Conservation (phyloP, 2,888 invertebrate genomes). For the Synanthedon tipuliformis region DNA sequence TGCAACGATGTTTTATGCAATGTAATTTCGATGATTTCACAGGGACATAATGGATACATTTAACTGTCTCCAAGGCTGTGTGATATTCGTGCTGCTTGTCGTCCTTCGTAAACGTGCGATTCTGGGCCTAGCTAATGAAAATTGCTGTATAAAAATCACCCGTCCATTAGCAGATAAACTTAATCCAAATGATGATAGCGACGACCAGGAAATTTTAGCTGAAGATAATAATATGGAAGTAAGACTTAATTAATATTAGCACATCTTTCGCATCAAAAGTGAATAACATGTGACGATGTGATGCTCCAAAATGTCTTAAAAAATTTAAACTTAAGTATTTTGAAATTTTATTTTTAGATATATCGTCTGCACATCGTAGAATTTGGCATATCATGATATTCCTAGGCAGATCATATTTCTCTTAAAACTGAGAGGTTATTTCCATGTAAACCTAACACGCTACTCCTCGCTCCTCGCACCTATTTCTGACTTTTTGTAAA, state of each 20-base stretch:
- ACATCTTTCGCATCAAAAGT: slow-evolving; percentile 1
- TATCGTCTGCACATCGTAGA: too few species aligned
- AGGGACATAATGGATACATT: slow-evolving; percentile 74
- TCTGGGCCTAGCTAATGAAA: slow-evolving; percentile 55
- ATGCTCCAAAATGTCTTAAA: background rate
- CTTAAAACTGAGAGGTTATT: too few species aligned
- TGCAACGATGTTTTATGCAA: too few species aligned
- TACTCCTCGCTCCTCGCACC: too few species aligned
- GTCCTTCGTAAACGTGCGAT: slow-evolving; percentile 68
- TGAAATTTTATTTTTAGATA: slow-evolving; percentile 4
- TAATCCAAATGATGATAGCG: slow-evolving; percentile 50
- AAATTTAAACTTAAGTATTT: background rate
- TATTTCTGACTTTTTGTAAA: too few species aligned
- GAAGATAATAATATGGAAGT: slow-evolving; percentile 56
- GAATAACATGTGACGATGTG: too few species aligned
- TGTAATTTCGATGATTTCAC: slow-evolving; percentile 5
- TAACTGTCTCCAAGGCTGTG: slow-evolving; percentile 74
- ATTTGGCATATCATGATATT: too few species aligned
- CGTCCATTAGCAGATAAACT: slow-evolving; percentile 42
- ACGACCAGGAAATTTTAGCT: slow-evolving; percentile 43
- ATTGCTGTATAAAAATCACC: slow-evolving; percentile 35
- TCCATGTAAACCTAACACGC: too few species aligned
- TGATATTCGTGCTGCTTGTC: slow-evolving; percentile 73
- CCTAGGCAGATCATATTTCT: too few species aligned
- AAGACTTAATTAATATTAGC: slow-evolving; percentile 34